Conservation (phyloP, 2,888 invertebrate genomes). For the Limnephilus lunatus region DNA sequence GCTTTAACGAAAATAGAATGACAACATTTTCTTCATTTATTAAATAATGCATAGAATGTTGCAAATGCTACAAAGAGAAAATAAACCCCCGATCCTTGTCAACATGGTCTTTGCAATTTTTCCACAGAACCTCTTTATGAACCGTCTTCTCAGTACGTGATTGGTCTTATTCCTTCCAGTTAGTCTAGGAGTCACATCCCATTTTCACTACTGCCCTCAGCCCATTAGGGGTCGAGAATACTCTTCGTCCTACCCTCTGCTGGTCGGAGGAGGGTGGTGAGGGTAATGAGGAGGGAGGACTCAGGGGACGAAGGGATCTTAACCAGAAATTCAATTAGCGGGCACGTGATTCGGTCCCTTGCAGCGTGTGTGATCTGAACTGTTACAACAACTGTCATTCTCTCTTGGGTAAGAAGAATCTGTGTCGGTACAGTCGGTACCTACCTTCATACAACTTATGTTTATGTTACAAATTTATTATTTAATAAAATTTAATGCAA, state of each 20-base stretch:
- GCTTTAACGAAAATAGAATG: background rate
- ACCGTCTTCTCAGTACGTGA: conserved; percentile 63
- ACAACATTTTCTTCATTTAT: background rate
- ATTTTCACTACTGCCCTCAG: conserved; percentile 54
- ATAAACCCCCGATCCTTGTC: background rate
- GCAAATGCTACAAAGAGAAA: background rate
- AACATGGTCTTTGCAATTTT: conserved; percentile 21
- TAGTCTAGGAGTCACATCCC: conserved; percentile 54
- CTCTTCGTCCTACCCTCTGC: conserved; percentile 8
- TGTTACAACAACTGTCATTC: conserved; percentile 42
- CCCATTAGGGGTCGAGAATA: conserved; percentile 18
- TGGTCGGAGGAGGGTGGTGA: background rate
- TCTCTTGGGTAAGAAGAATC: conserved; percentile 15
- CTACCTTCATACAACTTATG: background rate
- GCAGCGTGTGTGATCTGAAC: conserved; percentile 46
- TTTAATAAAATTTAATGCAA: background rate
- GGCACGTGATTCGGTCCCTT: conserved; percentile 60
- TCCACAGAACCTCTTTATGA: conserved; percentile 55
- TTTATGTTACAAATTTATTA: background rate
- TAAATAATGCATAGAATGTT: background rate
- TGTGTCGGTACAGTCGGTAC: background rate
- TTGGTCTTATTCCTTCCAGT: conserved; percentile 20
- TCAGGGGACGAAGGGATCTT: conserved; percentile 55
- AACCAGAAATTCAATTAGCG: conserved; percentile 66
- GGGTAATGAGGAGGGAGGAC: conserved; percentile 34